Evolutionary conservation across 1,140 invertebrate species (phyloP).

Genomic region (Berghia stephanieae): DNA sequence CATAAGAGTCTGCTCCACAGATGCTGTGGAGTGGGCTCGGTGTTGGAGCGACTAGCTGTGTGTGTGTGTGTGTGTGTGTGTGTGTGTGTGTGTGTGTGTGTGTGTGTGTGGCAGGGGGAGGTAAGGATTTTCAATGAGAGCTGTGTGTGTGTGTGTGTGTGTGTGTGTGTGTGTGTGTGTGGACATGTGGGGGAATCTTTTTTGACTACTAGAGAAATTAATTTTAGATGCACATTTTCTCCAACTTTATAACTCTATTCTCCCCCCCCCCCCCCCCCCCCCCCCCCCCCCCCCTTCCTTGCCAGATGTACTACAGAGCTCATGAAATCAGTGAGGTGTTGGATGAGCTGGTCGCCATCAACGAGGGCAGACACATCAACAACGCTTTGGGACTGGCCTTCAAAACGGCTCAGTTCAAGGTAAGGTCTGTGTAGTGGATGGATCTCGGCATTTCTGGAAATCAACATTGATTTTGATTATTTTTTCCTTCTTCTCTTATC

Average conservation of each 20-base stretch:
- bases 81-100: too few relatives aligned
- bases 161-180: too few relatives aligned
- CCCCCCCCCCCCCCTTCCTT: too few relatives aligned
- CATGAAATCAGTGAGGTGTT: conserved; percentile 71
- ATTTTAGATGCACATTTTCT: too few relatives aligned
- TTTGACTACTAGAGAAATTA: background rate
- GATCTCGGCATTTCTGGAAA: background rate
- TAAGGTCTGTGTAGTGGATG: conserved; percentile 30
- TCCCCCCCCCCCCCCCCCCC: too few relatives aligned
- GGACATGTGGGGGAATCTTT: background rate
- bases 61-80: background rate
- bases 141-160: too few relatives aligned
- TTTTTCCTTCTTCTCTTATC: background rate
- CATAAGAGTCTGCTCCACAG: too few relatives aligned
- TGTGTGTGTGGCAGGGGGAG: too few relatives aligned
- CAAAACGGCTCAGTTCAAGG: conserved; percentile 65
- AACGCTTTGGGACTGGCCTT: conserved; percentile 71
- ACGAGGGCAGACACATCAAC: conserved; percentile 69
- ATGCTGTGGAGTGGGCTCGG: too few relatives aligned
- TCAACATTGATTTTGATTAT: background rate
- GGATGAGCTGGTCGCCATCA: conserved; percentile 70
- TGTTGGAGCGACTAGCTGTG: too few relatives aligned
- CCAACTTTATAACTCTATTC: too few relatives aligned
- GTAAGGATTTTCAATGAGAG: too few relatives aligned
- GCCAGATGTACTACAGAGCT: conserved; percentile 67